Conservation (phyloP, 2,888 invertebrate species). For the Drosophila seclusa region DNA sequence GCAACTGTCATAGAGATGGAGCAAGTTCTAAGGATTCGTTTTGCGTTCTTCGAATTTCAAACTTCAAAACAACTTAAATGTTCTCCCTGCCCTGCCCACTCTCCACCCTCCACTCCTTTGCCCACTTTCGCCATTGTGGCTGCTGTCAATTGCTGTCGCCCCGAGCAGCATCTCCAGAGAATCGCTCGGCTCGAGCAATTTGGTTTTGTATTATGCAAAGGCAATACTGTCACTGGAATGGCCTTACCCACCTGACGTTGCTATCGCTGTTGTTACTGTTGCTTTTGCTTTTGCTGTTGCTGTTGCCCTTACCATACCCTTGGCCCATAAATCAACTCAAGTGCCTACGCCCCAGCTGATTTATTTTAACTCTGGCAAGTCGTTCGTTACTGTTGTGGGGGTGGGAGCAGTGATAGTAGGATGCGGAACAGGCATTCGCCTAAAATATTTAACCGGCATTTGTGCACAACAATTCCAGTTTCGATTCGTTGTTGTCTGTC, state of each 20-base stretch:
- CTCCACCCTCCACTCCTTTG: background rate
- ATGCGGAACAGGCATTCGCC: constrained; percentile 62
- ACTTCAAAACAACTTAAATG: constrained; percentile 54
- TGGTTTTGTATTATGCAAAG: constrained; percentile 66
- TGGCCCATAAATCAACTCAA: constrained; percentile 76
- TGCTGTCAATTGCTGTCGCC: constrained; percentile 57
- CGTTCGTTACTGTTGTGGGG: constrained; percentile 28
- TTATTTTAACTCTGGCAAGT: constrained; percentile 67
- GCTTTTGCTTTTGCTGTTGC: background rate
- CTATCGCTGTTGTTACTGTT: background rate
- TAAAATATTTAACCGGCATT: constrained; percentile 79
- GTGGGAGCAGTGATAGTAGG: background rate
- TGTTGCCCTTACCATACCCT: constrained; percentile 53
- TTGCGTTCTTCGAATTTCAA: constrained; percentile 29
- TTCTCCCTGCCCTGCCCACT: background rate
- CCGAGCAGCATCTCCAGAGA: constrained; percentile 43
- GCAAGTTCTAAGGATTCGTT: constrained; percentile 22
- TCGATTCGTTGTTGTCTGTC: constrained; percentile 44
- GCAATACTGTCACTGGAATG: constrained; percentile 59
- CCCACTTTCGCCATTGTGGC: constrained; percentile 14
- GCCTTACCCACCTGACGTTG: constrained; percentile 59
- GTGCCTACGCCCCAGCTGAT: constrained; percentile 81
- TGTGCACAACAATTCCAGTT: constrained; percentile 75
- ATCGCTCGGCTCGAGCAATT: constrained; percentile 48
- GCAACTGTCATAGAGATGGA: constrained; percentile 40